Percentiles rank a stretch among this genome's conserved stretches.
Evolutionary conservation across 2,888 invertebrate genomes (phyloP).

Genomic region (Drosophila basisetae): DNA sequence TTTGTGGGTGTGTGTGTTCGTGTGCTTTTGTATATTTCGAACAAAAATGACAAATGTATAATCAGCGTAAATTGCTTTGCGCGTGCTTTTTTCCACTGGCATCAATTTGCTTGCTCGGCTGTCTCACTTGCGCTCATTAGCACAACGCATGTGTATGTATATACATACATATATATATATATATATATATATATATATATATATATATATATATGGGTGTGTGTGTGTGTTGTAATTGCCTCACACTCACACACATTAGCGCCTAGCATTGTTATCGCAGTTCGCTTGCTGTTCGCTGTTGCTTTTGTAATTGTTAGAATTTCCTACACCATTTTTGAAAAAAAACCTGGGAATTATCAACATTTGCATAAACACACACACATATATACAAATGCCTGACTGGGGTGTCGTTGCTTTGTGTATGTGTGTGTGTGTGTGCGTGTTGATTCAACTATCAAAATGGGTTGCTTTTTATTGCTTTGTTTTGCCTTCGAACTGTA

Average conservation of each 20-base stretch:
- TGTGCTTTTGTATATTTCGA: constrained; percentile 51
- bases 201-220: not conserved
- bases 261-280: constrained; percentile 42
- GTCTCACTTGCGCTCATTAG: constrained; percentile 45
- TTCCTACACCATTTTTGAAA: constrained; percentile 71
- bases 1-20: constrained; percentile 13
- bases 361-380: constrained; percentile 51
- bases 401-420: constrained; percentile 46
- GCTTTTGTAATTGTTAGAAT: constrained; percentile 60
- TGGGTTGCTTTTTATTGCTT: constrained; percentile 46
- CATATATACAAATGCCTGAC: constrained; percentile 19
- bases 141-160: constrained; percentile 7
- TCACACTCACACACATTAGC: constrained; percentile 40
- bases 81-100: constrained; percentile 66
- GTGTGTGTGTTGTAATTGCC: constrained; percentile 41
- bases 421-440: constrained; percentile 6
- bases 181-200: not conserved
- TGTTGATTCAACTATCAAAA: constrained; percentile 56
- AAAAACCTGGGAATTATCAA: constrained; percentile 53
- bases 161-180: constrained; percentile 6
- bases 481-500: constrained; percentile 31
- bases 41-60: constrained; percentile 77
- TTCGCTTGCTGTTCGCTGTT: constrained; percentile 29
- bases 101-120: constrained; percentile 47
- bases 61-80: constrained; percentile 74